Evolutionary conservation across 2,888 invertebrate genomes (phyloP), one percentile per base, ranked within the genome.

Genomic region (Holacanthella duospinosa): DNA sequence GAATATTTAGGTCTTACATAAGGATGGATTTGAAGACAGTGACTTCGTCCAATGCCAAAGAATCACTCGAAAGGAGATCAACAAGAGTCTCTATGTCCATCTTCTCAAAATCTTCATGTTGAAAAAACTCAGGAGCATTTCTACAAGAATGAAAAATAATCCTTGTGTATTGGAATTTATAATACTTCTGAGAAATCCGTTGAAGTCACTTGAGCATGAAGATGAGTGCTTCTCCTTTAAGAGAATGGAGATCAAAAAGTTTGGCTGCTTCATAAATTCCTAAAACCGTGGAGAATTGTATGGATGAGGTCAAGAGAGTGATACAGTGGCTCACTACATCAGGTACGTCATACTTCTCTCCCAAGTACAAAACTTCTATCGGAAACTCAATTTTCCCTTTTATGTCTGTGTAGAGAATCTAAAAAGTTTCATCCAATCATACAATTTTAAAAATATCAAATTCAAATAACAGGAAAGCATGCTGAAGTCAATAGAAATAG

Each of bases 231-330:
- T 6, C 4, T 21, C 6, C 56, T 12, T 25, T 4, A 12, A 55
- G 29, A 12, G 4, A 9, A 6, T 55, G 4, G 6, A 21, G 56
- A 12, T 55, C 27, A 55, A 55, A 55, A 4, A 55, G 24, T 25
- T 25, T 28, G 4, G 56, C 56, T 28, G 25, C 27, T n/a, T 26
- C 6, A 55, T 55, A 55, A 28, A 55, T 55, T 55, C 29, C 56
- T 9, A 25, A 6, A 25, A 26, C 56, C 6, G 19, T 55, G 12
- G 26, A 9, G 19, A n/a, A 26, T 12, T n/a, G 4, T 3, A 55
- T 12, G 4, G 12, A 19, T 26, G 6, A 6, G 6, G 26, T 9
- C 24, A 55, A 25, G 26, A 28, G 12, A 9, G 12, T 3, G 9
- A 26, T 6, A n/a, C 56, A 55, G 12, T 25, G 9, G 6, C 3